Percentiles rank a stretch among this genome's conserved stretches.
phyloP scores from a whole-genome alignment of 2,113 vertebrate species.

The Arenaria interpres region DNA sequence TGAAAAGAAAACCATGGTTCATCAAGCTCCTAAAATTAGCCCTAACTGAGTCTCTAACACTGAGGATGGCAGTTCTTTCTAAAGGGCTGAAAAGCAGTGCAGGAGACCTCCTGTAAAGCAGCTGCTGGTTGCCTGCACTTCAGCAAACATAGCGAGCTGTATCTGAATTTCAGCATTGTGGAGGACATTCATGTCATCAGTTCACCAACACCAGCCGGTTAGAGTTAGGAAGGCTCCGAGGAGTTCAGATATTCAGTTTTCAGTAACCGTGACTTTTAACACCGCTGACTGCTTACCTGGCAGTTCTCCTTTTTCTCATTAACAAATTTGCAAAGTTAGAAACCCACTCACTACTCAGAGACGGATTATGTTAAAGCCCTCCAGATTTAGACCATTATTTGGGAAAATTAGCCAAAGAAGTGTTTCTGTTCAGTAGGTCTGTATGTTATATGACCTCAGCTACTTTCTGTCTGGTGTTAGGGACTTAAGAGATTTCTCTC shows the following conservation, averaged over 20 bases:
- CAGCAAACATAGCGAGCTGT: fast-evolving
- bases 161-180: background rate
- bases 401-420: background rate
- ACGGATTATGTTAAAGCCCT: background rate
- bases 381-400: background rate
- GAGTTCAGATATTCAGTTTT: background rate
- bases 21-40: constrained; percentile 42
- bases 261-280: background rate
- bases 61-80: background rate
- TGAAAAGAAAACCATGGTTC: constrained; percentile 41
- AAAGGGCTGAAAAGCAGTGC: background rate
- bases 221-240: background rate
- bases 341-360: background rate
- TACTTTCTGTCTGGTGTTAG: background rate
- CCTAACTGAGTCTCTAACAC: background rate
- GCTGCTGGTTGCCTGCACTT: background rate
- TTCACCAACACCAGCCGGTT: background rate
- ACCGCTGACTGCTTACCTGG: fast-evolving
- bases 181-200: background rate
- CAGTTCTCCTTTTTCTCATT: background rate
- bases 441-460: background rate
- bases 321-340: background rate
- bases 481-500: background rate
- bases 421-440: background rate
- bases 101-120: background rate